These are phyloP conservation scores for Hypsibius dujardini DNA, from an alignment of 1,140 invertebrate genomes.

Conservation along the genomic window DNA sequence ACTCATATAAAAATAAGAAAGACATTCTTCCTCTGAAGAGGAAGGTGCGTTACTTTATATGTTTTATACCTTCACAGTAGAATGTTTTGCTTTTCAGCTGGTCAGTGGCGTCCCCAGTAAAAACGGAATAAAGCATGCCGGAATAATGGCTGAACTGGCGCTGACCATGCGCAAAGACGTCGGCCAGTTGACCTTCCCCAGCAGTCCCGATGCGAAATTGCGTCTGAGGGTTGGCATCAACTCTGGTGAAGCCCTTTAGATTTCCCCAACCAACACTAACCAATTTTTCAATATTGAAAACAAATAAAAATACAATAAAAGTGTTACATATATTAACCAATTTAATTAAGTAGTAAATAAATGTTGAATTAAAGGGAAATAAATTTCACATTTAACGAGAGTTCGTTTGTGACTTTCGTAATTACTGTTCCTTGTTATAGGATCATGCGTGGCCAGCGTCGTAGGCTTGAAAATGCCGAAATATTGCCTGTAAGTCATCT, in stretches of 20 bases:
- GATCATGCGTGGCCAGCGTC: constrained; percentile 75
- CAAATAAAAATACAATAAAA: not conserved
- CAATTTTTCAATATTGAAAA: not conserved
- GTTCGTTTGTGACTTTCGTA: not conserved
- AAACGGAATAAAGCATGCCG: constrained; percentile 41
- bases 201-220: constrained; percentile 65
- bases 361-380: not conserved
- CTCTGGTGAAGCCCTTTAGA: constrained; percentile 43
- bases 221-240: constrained; percentile 87
- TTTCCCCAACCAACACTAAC: too few species aligned
- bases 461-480: constrained; percentile 77
- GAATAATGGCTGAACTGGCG: constrained; percentile 57
- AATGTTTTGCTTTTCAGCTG: not conserved
- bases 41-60: not conserved
- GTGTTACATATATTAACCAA: too few species aligned
- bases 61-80: not conserved
- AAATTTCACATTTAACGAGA: not conserved
- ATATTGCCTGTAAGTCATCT: constrained; percentile 51
- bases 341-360: not conserved
- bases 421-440: constrained; percentile 34
- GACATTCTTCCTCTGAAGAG: too few species aligned
- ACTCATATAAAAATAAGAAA: too few species aligned
- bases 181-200: constrained; percentile 68
- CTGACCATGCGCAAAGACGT: constrained; percentile 66
- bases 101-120: constrained; percentile 42